Conservation (phyloP, 1,140 invertebrate species). For the Atopsyche davidsoni region DNA sequence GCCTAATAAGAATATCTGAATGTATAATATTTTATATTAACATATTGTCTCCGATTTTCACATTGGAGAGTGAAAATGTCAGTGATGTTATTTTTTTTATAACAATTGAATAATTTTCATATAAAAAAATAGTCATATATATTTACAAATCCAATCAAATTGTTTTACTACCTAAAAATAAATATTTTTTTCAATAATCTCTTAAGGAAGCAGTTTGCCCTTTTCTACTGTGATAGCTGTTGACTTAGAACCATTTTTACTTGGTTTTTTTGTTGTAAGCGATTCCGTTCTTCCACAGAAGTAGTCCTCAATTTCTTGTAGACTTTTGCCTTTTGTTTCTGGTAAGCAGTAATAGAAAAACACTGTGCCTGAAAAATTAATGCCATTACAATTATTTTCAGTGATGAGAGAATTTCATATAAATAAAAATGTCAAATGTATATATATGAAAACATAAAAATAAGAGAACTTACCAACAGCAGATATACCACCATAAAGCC, state of each 20-base stretch:
- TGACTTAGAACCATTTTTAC: conserved; percentile 4
- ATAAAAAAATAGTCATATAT: no score
- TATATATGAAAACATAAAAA: background rate
- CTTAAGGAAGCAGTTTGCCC: conserved; percentile 24
- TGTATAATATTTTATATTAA: no score
- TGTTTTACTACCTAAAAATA: background rate
- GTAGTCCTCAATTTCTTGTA: conserved; percentile 73
- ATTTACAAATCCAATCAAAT: no score
- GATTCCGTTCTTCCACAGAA: conserved; percentile 51
- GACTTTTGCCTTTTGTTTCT: conserved; percentile 71
- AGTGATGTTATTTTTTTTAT: no score
- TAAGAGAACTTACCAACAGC: conserved; percentile 42
- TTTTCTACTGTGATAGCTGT: conserved; percentile 24
- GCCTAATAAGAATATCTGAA: no score
- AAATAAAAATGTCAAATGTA: no score
- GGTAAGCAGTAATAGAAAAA: conserved; percentile 62
- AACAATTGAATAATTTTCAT: no score
- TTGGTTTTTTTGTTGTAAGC: conserved; percentile 33
- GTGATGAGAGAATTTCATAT: no score
- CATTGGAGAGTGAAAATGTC: no score
- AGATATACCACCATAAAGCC: conserved; percentile 58
- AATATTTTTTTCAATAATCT: conserved; percentile 5
- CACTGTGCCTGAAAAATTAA: no score
- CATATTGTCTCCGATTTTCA: no score
- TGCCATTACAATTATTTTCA: no score